Conservation (phyloP, 2,113 vertebrate genomes). For the Sciurus niger region DNA sequence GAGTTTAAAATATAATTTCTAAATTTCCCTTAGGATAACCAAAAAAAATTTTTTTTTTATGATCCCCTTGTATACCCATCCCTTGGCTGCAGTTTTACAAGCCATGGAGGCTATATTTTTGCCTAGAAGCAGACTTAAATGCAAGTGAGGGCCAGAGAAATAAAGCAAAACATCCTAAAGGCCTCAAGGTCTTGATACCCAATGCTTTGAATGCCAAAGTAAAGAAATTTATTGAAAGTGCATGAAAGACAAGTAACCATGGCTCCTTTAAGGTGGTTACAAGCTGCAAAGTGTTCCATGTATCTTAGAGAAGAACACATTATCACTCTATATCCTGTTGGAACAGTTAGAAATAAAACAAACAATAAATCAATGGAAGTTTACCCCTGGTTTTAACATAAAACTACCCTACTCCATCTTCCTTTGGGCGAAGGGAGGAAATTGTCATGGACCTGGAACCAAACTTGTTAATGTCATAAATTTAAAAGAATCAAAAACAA, state of each 20-base stretch:
- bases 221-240: neutral
- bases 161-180: neutral
- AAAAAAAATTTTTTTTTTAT: no score
- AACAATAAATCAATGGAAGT: neutral
- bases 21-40: neutral
- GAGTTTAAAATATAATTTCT: constrained; percentile 38
- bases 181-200: neutral
- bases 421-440: neutral
- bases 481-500: neutral
- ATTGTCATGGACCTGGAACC: neutral
- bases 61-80: neutral
- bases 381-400: neutral
- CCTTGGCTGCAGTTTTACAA: neutral
- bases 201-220: neutral
- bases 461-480: constrained; percentile 45
- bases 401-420: neutral
- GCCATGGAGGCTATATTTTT: neutral
- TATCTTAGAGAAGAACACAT: neutral
- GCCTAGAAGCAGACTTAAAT: neutral
- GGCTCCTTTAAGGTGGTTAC: neutral
- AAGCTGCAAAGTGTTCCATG: neutral
- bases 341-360: neutral
- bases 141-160: neutral
- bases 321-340: neutral
- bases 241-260: neutral